phyloP scores from a whole-genome alignment of 2,113 vertebrate genomes.

The Hyaena hyaena region DNA sequence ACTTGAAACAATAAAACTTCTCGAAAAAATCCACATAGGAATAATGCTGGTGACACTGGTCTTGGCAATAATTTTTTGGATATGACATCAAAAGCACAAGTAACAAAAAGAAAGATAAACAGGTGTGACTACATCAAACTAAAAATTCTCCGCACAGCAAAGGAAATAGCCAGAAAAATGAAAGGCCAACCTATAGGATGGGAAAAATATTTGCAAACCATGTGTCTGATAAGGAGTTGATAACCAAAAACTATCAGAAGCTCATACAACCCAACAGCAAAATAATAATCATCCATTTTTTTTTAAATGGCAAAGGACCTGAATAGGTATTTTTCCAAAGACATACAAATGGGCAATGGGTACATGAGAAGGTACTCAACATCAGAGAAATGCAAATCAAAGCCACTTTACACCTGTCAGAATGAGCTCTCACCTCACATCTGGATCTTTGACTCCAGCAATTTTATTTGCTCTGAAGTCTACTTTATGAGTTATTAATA shows the following conservation, averaged over 20 bases:
- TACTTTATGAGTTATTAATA: neutral
- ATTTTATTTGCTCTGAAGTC: neutral
- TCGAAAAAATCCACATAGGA: neutral
- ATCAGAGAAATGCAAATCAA: neutral
- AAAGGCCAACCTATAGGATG: neutral
- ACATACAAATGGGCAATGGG: neutral
- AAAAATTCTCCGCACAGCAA: neutral
- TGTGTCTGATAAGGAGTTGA: neutral
- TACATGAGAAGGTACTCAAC: neutral
- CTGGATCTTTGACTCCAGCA: neutral
- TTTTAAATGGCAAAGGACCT: neutral
- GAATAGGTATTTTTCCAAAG: neutral
- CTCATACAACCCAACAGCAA: neutral
- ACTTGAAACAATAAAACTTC: neutral
- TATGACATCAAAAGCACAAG: neutral
- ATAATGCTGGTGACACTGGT: neutral
- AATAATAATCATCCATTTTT: neutral
- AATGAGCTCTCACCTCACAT: neutral
- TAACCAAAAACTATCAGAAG: neutral
- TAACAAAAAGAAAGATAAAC: neutral
- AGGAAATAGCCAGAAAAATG: neutral
- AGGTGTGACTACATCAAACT: neutral
- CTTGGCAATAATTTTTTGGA: neutral
- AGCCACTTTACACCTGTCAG: neutral
- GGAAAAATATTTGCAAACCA: neutral